Conservation (phyloP, 2,797 vertebrate genomes). For the Danionella dracula region DNA sequence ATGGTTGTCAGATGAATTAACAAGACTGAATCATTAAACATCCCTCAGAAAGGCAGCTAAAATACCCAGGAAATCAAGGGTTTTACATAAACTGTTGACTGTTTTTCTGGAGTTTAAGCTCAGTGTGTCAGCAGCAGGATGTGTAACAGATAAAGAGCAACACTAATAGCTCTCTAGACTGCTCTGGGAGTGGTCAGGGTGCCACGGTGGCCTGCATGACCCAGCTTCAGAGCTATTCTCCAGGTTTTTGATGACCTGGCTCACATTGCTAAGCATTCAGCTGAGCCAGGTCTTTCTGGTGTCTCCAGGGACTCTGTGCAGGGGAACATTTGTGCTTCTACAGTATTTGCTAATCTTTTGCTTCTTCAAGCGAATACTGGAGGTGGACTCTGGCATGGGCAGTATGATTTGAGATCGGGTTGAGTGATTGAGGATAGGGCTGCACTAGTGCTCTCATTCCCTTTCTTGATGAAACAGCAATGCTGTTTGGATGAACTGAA, state of each 20-base stretch:
- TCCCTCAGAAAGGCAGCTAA: background rate
- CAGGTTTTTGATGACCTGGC: slow-evolving; percentile 30
- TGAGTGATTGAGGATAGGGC: background rate
- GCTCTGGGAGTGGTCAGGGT: background rate
- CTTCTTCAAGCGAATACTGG: background rate
- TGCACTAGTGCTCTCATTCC: slow-evolving; percentile 10
- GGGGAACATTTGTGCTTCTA: slow-evolving; percentile 28
- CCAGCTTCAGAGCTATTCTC: slow-evolving; percentile 19
- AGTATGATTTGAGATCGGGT: slow-evolving; percentile 8
- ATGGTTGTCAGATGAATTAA: slow-evolving; percentile 18
- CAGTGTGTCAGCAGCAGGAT: slow-evolving; percentile 1
- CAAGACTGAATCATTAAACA: slow-evolving; percentile 14
- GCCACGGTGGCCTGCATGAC: slow-evolving; percentile 3
- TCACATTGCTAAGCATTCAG: slow-evolving; percentile 17
- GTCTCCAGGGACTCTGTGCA: slow-evolving; percentile 8
- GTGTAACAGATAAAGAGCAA: slow-evolving; percentile 8
- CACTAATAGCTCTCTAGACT: slow-evolving; percentile 15
- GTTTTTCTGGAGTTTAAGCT: background rate
- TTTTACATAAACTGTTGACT: slow-evolving; percentile 1
- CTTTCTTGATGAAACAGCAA: slow-evolving; percentile 12
- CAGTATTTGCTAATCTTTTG: slow-evolving; percentile 28
- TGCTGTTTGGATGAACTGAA: slow-evolving; percentile 10
- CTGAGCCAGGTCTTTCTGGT: slow-evolving; percentile 21
- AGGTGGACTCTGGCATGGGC: background rate
- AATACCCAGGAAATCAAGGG: slow-evolving; percentile 10